phyloP scores from a whole-genome alignment of 2,797 vertebrate genomes.

The Acanthis flammea region DNA sequence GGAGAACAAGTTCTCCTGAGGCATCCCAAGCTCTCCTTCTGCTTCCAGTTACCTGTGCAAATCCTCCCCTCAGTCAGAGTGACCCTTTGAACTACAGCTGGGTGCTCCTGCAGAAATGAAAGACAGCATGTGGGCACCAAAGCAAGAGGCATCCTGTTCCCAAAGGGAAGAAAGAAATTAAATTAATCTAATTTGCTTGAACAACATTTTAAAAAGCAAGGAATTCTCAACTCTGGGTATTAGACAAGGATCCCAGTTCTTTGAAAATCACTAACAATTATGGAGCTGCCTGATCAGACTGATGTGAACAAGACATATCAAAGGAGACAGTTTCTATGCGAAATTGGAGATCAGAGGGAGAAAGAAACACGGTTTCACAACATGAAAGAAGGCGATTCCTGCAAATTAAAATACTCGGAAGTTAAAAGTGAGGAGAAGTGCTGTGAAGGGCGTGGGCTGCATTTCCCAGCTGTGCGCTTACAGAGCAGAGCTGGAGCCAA shows the following conservation, averaged over 20 bases:
- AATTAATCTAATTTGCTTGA: conserved; percentile 72
- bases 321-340: conserved; percentile 61
- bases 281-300: conserved; percentile 67
- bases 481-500: neutral
- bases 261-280: conserved; percentile 75
- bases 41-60: neutral
- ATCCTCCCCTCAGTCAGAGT: neutral
- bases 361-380: conserved; percentile 59
- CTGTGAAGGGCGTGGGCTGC: conserved; percentile 1
- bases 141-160: conserved; percentile 38
- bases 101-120: conserved; percentile 15
- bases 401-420: conserved; percentile 73
- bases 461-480: neutral
- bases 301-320: conserved; percentile 65
- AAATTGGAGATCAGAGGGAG: conserved; percentile 73
- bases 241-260: conserved; percentile 54
- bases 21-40: neutral
- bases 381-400: conserved; percentile 72
- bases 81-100: neutral
- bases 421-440: conserved; percentile 69
- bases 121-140: conserved; percentile 12
- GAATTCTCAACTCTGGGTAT: conserved; percentile 37
- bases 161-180: conserved; percentile 58
- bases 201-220: conserved; percentile 68
- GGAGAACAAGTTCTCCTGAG: neutral